Evolutionary conservation across 2,797 vertebrate genomes (phyloP).

Genomic region (Pteropus rufus): DNA sequence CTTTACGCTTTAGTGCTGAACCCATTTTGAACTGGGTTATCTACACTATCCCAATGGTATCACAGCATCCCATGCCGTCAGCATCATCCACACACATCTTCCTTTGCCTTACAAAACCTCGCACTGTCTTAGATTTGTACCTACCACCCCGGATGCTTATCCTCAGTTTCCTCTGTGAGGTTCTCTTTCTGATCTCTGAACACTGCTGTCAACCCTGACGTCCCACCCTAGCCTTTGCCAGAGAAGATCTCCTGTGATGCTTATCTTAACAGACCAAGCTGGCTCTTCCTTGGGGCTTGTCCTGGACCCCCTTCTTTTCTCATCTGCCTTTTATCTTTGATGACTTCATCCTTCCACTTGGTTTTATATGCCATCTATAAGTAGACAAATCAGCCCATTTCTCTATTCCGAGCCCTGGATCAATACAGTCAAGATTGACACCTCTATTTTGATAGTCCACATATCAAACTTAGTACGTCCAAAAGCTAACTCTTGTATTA

Average conservation of each 20-base stretch:
- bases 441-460: neutral
- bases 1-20: neutral
- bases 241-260: accelerated
- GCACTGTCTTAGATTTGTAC: neutral
- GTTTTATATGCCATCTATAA: neutral
- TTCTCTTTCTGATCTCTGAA: neutral
- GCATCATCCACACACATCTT: too few species aligned
- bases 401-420: neutral
- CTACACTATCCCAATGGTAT: too few species aligned
- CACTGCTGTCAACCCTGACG: neutral
- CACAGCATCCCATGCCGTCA: accelerated
- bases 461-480: neutral
- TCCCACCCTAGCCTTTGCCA: neutral
- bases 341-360: neutral
- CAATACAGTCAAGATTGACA: neutral
- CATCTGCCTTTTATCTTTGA: neutral
- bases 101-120: neutral
- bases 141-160: neutral
- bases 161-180: neutral
- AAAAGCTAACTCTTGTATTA: neutral
- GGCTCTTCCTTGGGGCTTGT: too few species aligned
- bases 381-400: neutral
- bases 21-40: neutral
- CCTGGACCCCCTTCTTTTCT: neutral
- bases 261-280: neutral